Base-by-base conservation (phyloP, 1,140 invertebrate genomes). In the Drosophila tsacasi region DNA sequence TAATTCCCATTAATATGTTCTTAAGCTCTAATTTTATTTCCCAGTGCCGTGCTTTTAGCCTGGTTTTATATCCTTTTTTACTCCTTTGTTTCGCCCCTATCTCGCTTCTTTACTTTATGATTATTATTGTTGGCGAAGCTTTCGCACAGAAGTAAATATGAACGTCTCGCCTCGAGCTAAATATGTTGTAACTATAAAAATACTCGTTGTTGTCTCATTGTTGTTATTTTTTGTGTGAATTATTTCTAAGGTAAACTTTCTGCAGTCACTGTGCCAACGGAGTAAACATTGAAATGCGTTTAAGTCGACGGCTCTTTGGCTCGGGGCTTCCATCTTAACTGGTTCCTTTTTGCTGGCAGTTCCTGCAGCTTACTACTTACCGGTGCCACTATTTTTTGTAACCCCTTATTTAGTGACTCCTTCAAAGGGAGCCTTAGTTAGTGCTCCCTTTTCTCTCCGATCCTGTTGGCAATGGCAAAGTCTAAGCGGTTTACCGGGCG, bases 121-220 rank as follows among this genome's bases (percentile, higher is more conserved):
- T 84, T 90, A 83, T 87, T 89, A 79, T 83, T 82, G 76, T 86
- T 83, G 77, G 63, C 81, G 68, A 44, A 76, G 76, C 76, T 63
- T 68, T 81, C 73, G 76, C 76, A 78, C 63, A 55, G 63, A 87
- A 87, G 77, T 82, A 87, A 87, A 87, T 87, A 87, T 79, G 74
- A 89, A 76, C 84, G 75, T 75, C 79, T 63, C 72, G 75, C 85
- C 81, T 62, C 62, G 76, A 58, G 85, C 85, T 85, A 90, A 90
- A 89, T 89, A 84, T 90, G 81, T 84, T 85, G 81, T 74, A 90
- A 79, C 85, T 84, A 76, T 68, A 72, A 58, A 80, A 74, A 75
- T 81, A 46, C n/a, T 66, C 42, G 32, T 54, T 59, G 57, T 49
- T 74, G 44, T 67, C 50, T 59, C 61, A 35, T 52, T 68, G 57